Evolutionary conservation across 2,888 invertebrate species (phyloP).

Genomic region (Cheilosia scutellata): DNA sequence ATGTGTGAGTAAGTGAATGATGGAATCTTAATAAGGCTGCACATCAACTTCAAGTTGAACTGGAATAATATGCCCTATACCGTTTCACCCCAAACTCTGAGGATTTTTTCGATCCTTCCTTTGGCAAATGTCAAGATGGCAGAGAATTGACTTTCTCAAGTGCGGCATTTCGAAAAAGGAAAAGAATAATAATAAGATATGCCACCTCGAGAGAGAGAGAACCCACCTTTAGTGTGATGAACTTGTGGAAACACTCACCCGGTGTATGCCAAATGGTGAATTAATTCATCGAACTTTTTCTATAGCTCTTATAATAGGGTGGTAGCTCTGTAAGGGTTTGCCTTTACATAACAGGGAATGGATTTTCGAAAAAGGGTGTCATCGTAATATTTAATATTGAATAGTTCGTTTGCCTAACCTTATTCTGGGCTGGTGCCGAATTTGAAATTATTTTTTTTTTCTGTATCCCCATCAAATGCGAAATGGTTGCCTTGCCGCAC

Average conservation of each 20-base stretch:
- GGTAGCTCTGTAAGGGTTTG: neutral
- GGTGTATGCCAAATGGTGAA: constrained; percentile 45
- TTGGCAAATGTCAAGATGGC: constrained; percentile 41
- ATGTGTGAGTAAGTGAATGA: constrained; percentile 60
- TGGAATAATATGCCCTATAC: constrained; percentile 41
- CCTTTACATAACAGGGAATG: neutral
- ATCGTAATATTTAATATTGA: no score
- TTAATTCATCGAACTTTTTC: constrained; percentile 51
- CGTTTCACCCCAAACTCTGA: constrained; percentile 19
- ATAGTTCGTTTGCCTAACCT: no score
- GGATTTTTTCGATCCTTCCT: constrained; percentile 1
- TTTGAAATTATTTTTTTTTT: no score
- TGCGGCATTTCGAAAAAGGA: constrained; percentile 33
- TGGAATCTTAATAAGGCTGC: constrained; percentile 61
- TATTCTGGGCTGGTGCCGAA: no score
- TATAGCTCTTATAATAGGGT: neutral
- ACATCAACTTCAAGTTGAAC: constrained; percentile 31
- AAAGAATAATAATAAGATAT: constrained; percentile 47
- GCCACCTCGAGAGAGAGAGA: constrained; percentile 49
- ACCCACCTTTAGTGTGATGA: constrained; percentile 53
- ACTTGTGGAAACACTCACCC: constrained; percentile 50
- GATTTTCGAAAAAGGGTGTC: neutral
- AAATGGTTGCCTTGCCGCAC: no score
- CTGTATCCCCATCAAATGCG: no score
- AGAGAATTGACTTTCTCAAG: constrained; percentile 61